Evolutionary conservation across 1,140 invertebrate species (phyloP).

Genomic region (Pantala flavescens): DNA sequence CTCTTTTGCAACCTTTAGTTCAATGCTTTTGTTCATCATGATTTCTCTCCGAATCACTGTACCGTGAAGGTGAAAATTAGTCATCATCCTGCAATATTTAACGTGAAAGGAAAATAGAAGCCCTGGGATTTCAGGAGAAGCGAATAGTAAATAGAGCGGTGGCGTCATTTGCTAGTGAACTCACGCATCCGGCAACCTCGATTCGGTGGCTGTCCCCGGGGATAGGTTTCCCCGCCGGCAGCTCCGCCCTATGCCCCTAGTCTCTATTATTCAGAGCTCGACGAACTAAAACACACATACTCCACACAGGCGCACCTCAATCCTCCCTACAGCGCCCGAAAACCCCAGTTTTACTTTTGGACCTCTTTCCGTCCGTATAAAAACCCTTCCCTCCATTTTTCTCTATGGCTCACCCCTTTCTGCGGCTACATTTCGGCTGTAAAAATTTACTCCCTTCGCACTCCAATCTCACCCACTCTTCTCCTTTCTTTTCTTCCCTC

Average conservation of each 20-base stretch:
- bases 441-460: background rate
- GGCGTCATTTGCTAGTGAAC: background rate
- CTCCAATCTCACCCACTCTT: background rate
- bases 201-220: background rate
- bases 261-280: slow-evolving; percentile 6
- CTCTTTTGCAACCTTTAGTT: too few species aligned
- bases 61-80: too few species aligned
- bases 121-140: too few species aligned
- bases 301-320: background rate
- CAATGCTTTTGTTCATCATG: too few species aligned
- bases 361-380: background rate
- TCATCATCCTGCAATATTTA: too few species aligned
- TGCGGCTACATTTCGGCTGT: background rate
- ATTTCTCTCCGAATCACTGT: too few species aligned
- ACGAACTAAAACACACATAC: background rate
- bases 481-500: background rate
- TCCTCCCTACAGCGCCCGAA: background rate
- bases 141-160: too few species aligned
- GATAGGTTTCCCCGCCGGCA: background rate
- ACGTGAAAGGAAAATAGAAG: too few species aligned
- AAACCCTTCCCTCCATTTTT: background rate
- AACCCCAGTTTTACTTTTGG: background rate
- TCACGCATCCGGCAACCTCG: background rate
- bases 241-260: background rate
- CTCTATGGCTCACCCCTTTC: background rate